Evolutionary conservation across 2,888 invertebrate genomes (phyloP).

Genomic region (Thymelicus sylvestris): DNA sequence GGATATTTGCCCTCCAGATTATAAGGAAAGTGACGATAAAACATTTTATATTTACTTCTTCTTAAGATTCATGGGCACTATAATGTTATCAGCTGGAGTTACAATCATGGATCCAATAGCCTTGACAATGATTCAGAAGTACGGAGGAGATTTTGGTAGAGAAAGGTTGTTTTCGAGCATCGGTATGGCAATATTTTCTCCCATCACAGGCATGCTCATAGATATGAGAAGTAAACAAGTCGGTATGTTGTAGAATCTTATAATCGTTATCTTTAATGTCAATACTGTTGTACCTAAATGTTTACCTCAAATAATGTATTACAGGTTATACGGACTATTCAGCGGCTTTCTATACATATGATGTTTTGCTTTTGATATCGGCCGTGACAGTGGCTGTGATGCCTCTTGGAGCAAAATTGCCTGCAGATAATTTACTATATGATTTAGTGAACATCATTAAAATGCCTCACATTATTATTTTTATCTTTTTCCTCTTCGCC

Average conservation of each 20-base stretch:
- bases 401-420: slow-evolving; percentile 91
- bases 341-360: slow-evolving; percentile 94
- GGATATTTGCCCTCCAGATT: slow-evolving; percentile 91
- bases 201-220: slow-evolving; percentile 91
- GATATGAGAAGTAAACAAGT: slow-evolving; percentile 87
- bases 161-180: slow-evolving; percentile 92
- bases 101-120: slow-evolving; percentile 96
- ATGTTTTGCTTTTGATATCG: slow-evolving; percentile 89
- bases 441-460: slow-evolving; percentile 90
- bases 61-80: slow-evolving; percentile 91
- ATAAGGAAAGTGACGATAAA: slow-evolving; percentile 90
- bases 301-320: slow-evolving; percentile 63
- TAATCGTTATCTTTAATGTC: slow-evolving; percentile 74
- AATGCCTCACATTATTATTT: slow-evolving; percentile 91
- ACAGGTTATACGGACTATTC: slow-evolving; percentile 93
- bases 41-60: slow-evolving; percentile 94
- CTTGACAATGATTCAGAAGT: slow-evolving; percentile 92
- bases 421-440: slow-evolving; percentile 90
- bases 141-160: slow-evolving; percentile 92
- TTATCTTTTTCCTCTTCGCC: slow-evolving; percentile 92
- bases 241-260: slow-evolving; percentile 70
- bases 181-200: slow-evolving; percentile 93
- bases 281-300: slow-evolving; percentile 61
- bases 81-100: slow-evolving; percentile 93
- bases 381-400: slow-evolving; percentile 90